Evolutionary conservation across 2,888 invertebrate genomes (phyloP), one percentile per base, ranked within the genome.

Genomic region (Orthonychiurus folsomi): DNA sequence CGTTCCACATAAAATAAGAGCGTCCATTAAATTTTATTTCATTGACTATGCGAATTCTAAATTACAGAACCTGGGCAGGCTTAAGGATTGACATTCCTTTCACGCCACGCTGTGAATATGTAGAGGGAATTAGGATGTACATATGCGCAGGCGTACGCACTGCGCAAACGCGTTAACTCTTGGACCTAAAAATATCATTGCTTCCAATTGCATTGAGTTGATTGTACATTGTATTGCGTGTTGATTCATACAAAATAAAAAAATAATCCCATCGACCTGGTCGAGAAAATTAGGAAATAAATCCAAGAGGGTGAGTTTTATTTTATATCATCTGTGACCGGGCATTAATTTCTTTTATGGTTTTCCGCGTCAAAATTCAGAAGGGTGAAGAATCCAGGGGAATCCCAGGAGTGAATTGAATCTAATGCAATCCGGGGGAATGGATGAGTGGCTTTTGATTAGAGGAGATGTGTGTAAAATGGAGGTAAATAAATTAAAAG

Each of bases 11-110:
- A 37, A 37, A 37, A 37, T 37, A 37, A n/a, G 37, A 37, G 37
- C 37, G 37, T 37, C 37, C 37, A 37, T 37, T 37, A 37, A 37
- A 37, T 37, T 37, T 37, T 37, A 37, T 37, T 37, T 37, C 37
- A 37, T 9, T 15, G 37, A 37, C 9, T 37, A 9, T 9, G 37
- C 37, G 15, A 37, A 37, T 37, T 37, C 37, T 37, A 37, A 37
- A 37, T 37, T 9, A 5, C 37, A 37, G 37, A 37, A 9, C 37
- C 15, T n/a, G n/a, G n/a, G n/a, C n/a, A n/a, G n/a, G n/a, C n/a
- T n/a, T n/a, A n/a, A n/a, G n/a, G n/a, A n/a, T n/a, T n/a, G n/a
- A n/a, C n/a, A n/a, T n/a, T n/a, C n/a, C n/a, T n/a, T n/a, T n/a
- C n/a, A n/a, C n/a, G n/a, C n/a, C n/a, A n/a, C n/a, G n/a, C n/a